Percentiles rank a stretch among this genome's conserved stretches.
Evolutionary conservation across 2,797 vertebrate genomes (phyloP).

Genomic region (Erpetoichthys calabaricus): DNA sequence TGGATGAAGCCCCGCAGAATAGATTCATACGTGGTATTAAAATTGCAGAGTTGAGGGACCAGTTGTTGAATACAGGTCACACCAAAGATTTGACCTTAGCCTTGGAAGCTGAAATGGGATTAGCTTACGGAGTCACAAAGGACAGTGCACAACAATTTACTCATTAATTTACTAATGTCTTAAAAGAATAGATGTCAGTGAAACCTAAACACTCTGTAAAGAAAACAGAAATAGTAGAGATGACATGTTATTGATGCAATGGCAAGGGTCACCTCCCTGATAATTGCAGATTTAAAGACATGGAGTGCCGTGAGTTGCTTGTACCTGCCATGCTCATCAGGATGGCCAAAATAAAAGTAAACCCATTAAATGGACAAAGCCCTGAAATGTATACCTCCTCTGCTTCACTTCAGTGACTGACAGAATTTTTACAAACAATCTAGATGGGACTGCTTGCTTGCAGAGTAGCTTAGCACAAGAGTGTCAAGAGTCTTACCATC

Average conservation of each 20-base stretch:
- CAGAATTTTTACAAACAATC: too few relatives aligned
- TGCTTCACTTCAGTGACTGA: too few relatives aligned
- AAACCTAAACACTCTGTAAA: too few relatives aligned
- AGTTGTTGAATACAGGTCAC: conserved; percentile 12
- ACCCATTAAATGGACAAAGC: neutral
- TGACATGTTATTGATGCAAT: conserved; percentile 3
- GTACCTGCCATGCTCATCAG: neutral
- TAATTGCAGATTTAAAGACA: conserved; percentile 9
- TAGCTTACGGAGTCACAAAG: conserved; percentile 10
- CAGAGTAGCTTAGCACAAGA: too few relatives aligned
- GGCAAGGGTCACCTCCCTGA: conserved; percentile 1
- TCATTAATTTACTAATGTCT: conserved; percentile 4
- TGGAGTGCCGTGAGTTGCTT: conserved; percentile 1
- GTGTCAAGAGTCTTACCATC: too few relatives aligned
- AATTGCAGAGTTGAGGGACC: conserved; percentile 11
- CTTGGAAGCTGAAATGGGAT: conserved; percentile 4
- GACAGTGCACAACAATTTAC: conserved; percentile 8
- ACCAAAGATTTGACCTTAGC: conserved; percentile 10
- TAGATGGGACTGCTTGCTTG: too few relatives aligned
- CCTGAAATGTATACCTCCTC: too few relatives aligned
- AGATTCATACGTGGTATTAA: conserved; percentile 15
- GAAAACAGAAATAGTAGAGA: too few relatives aligned
- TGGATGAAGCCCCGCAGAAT: conserved; percentile 12
- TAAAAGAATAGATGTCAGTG: conserved; percentile 1
- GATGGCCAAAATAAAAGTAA: too few relatives aligned